Percentiles rank a stretch among this genome's conserved stretches.
phyloP scores from a whole-genome alignment of 2,113 vertebrate species.

The Phasianus colchicus region DNA sequence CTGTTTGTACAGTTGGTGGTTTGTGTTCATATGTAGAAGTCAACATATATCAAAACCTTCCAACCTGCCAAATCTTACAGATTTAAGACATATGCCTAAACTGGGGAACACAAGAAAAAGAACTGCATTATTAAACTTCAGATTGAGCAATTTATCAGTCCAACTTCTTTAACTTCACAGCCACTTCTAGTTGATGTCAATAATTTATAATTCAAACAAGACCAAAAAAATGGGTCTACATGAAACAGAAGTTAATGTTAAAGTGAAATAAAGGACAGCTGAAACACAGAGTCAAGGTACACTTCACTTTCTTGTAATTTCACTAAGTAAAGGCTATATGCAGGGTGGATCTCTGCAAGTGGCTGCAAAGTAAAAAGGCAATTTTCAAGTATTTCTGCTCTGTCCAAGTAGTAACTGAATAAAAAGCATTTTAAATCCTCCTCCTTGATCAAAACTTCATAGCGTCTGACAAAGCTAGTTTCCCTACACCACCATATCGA shows the following conservation, averaged over 20 bases:
- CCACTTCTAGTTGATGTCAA: not conserved
- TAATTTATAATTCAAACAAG: not conserved
- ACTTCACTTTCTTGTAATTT: not conserved
- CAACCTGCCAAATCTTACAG: not conserved
- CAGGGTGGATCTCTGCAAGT: not conserved
- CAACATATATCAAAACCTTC: not conserved
- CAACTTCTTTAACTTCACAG: not conserved
- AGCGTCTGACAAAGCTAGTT: not conserved
- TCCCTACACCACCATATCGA: not conserved
- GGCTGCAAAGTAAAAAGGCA: not conserved
- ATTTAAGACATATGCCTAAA: not conserved
- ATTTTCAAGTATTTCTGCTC: slow-evolving; percentile 3
- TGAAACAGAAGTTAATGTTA: not conserved
- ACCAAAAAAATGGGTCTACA: not conserved
- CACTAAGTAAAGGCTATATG: not conserved
- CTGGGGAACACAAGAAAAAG: not conserved
- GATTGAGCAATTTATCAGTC: not conserved
- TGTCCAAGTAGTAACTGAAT: not conserved
- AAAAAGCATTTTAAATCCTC: not conserved
- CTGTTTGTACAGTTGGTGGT: not conserved
- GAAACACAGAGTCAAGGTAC: not conserved
- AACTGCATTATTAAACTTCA: not conserved
- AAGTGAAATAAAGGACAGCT: not conserved
- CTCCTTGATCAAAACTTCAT: not conserved
- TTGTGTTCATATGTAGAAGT: not conserved